A percentile compares a stretch with the other conserved stretches of the same genome.
Conservation (phyloP, 2,113 vertebrate genomes). For the Sander lucioperca region DNA sequence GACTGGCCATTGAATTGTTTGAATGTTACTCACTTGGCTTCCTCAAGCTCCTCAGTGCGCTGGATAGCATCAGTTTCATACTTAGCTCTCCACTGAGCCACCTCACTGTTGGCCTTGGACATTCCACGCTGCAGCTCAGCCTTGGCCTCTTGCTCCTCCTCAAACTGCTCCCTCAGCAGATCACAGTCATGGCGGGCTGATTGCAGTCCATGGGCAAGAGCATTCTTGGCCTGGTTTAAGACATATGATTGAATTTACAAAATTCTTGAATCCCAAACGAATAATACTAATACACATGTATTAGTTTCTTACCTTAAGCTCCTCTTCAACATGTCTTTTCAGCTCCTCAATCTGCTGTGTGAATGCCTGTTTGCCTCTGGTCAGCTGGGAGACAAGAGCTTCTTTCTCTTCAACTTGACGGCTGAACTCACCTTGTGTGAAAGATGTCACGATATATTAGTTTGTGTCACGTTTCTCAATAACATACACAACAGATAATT, state of each 20-base stretch:
- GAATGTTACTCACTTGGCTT: slow-evolving; percentile 83
- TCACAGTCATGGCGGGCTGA: slow-evolving; percentile 84
- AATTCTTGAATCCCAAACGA: neutral
- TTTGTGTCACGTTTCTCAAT: neutral
- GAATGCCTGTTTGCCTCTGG: slow-evolving; percentile 80
- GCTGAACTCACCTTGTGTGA: slow-evolving; percentile 80
- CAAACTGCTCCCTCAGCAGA: slow-evolving; percentile 83
- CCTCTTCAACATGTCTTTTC: slow-evolving; percentile 79
- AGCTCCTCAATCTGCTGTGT: slow-evolving; percentile 81
- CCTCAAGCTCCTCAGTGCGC: slow-evolving; percentile 89
- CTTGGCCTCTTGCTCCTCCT: slow-evolving; percentile 83
- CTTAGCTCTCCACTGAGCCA: slow-evolving; percentile 89
- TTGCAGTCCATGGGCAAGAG: slow-evolving; percentile 80
- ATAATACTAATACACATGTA: neutral
- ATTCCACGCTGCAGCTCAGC: slow-evolving; percentile 80
- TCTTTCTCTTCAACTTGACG: slow-evolving; percentile 90
- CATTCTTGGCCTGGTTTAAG: slow-evolving; percentile 75
- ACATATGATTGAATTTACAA: slow-evolving; percentile 3
- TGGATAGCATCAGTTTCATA: slow-evolving; percentile 90
- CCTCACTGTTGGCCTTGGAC: slow-evolving; percentile 83
- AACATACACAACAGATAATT: neutral
- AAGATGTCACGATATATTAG: neutral
- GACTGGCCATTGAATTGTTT: neutral
- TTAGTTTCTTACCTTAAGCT: slow-evolving; percentile 62
- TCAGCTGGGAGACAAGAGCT: slow-evolving; percentile 87